Conservation (phyloP, 2,888 invertebrate species). For the Dryomyza anilis region DNA sequence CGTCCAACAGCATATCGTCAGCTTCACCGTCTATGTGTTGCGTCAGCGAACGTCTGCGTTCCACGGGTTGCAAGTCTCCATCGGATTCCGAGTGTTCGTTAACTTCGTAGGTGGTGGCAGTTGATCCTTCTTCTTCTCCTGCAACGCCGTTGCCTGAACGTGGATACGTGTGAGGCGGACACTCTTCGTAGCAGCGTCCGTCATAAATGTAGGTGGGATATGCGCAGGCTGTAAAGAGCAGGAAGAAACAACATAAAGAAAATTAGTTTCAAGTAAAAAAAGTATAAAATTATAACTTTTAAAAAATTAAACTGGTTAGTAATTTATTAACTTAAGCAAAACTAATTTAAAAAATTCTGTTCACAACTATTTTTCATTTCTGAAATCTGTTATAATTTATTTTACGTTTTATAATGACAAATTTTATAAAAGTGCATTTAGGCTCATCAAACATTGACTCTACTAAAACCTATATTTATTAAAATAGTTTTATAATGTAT, state of each 20-base stretch:
- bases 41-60: conserved; percentile 40
- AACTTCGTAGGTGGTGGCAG: neutral
- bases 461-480: too few relatives aligned
- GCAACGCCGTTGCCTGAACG: neutral
- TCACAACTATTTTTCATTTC: too few relatives aligned
- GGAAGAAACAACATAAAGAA: neutral
- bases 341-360: neutral
- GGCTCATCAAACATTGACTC: too few relatives aligned
- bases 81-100: neutral
- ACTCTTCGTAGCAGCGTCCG: conserved; percentile 55
- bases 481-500: too few relatives aligned
- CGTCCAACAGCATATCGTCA: conserved; percentile 25
- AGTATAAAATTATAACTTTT: neutral
- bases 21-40: conserved; percentile 22
- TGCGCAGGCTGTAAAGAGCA: conserved; percentile 48
- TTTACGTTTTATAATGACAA: too few relatives aligned
- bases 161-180: conserved; percentile 51
- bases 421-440: too few relatives aligned
- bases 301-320: neutral
- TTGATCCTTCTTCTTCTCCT: neutral
- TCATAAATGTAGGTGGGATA: conserved; percentile 50
- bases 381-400: too few relatives aligned
- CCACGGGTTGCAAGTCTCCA: conserved; percentile 46
- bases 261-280: neutral
- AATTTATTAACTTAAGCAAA: neutral